Evolutionary conservation across 2,888 invertebrate genomes (phyloP).

Genomic region (Tetragnatha montana): DNA sequence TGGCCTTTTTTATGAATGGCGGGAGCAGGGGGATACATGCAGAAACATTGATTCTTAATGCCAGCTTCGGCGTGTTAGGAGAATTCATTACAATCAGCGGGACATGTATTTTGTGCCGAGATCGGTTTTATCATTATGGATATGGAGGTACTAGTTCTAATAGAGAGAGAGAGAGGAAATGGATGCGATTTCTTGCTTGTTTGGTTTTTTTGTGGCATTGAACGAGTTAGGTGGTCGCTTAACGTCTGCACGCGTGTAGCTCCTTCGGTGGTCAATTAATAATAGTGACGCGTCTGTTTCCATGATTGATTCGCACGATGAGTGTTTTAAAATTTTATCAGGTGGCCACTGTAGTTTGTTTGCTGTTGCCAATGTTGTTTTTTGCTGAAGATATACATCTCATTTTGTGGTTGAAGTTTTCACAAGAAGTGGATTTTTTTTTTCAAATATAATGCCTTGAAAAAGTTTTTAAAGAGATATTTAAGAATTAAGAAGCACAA

Average conservation of each 20-base stretch:
- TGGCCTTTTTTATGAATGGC: constrained; percentile 36
- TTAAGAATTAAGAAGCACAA: no score
- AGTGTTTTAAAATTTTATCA: no score
- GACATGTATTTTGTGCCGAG: constrained; percentile 22
- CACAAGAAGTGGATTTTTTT: no score
- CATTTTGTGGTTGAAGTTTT: no score
- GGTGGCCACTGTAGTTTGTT: no score
- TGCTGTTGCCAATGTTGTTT: no score
- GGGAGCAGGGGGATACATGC: constrained; percentile 26
- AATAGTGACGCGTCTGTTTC: no score
- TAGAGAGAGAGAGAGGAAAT: not conserved
- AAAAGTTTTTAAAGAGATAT: no score
- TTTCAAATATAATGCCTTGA: no score
- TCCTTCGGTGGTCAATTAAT: not conserved
- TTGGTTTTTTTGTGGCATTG: not conserved
- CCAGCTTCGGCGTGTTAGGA: constrained; percentile 6
- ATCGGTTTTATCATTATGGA: not conserved
- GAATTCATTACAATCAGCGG: constrained; percentile 33
- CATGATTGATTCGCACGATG: no score
- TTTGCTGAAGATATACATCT: no score
- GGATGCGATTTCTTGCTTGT: not conserved
- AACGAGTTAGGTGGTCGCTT: not conserved
- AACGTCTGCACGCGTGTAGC: not conserved
- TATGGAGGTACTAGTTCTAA: not conserved
- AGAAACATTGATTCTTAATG: constrained; percentile 50